A percentile compares a stretch with the other conserved stretches of the same genome.
Conservation (phyloP, 1,140 invertebrate species). For the Oncopodura yosiiana region DNA sequence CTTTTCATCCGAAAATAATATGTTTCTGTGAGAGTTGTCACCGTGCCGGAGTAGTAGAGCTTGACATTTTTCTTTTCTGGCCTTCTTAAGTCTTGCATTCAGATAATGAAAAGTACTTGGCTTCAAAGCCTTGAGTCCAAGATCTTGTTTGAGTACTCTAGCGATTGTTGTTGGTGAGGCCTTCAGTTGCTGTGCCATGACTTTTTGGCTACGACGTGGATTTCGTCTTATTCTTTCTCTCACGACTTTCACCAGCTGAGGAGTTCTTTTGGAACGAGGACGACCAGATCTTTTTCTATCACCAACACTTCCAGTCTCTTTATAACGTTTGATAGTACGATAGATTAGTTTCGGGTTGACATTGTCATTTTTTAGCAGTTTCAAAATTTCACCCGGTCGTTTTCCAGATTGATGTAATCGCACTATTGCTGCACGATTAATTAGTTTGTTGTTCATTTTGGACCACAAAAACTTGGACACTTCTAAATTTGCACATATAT, state of each 20-base stretch:
- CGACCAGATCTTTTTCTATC: slow-evolving; percentile 3
- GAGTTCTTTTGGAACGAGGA: background rate
- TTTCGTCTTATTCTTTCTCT: slow-evolving; percentile 3
- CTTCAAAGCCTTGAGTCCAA: slow-evolving; percentile 7
- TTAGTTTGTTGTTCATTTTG: background rate
- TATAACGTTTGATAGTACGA: background rate
- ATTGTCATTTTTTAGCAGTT: background rate
- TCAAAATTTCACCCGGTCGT: background rate
- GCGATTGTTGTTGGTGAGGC: background rate
- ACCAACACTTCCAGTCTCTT: slow-evolving; percentile 1
- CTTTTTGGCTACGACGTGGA: background rate
- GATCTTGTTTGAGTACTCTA: background rate
- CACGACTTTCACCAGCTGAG: background rate
- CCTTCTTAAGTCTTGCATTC: background rate
- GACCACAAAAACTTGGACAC: too few species aligned
- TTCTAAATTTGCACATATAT: too few species aligned
- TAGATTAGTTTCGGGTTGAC: background rate
- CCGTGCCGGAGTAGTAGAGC: background rate
- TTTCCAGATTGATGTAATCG: background rate
- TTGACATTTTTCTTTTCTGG: background rate
- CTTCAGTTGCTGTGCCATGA: slow-evolving; percentile 4
- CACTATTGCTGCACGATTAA: background rate
- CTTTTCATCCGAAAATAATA: slow-evolving; percentile 9
- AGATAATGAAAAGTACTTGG: too few species aligned
- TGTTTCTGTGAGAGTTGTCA: background rate